Evolutionary conservation across 2,797 vertebrate species (phyloP).

Genomic region (Chiloscyllium punctatum): DNA sequence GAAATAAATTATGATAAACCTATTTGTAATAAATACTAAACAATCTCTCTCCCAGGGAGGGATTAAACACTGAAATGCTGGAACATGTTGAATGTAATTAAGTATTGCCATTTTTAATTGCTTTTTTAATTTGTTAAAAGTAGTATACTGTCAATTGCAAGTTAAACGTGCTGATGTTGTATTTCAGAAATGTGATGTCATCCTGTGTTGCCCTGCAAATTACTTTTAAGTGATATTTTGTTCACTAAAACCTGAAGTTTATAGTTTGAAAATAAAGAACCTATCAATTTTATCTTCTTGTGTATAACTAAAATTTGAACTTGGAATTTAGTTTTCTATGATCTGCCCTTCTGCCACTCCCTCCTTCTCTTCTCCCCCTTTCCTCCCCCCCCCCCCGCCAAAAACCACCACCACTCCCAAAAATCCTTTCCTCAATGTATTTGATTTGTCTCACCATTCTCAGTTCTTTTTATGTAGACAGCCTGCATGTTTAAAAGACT

Average conservation of each 20-base stretch:
- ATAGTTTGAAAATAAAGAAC: conserved; percentile 31
- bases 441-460: not conserved
- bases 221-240: conserved; percentile 25
- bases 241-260: conserved; percentile 28
- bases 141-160: conserved; percentile 27
- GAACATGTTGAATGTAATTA: conserved; percentile 32
- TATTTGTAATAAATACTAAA: conserved; percentile 31
- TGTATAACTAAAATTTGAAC: conserved; percentile 6
- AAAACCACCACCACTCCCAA: too few relatives aligned
- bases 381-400: too few relatives aligned
- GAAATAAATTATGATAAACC: not conserved
- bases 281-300: conserved; percentile 12
- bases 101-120: conserved; percentile 1
- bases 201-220: not conserved
- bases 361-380: too few relatives aligned
- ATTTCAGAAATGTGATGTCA: conserved; percentile 21
- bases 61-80: conserved; percentile 30
- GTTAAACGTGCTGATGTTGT: not conserved
- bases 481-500: not conserved
- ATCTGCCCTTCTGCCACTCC: not conserved
- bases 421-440: not conserved
- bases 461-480: not conserved
- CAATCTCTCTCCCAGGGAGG: conserved; percentile 19
- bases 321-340: not conserved
- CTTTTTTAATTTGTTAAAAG: not conserved